Percentiles rank a stretch among this genome's conserved stretches.
Evolutionary conservation across 2,888 invertebrate genomes (phyloP).

Genomic region (Rambutsinella grinnellia): DNA sequence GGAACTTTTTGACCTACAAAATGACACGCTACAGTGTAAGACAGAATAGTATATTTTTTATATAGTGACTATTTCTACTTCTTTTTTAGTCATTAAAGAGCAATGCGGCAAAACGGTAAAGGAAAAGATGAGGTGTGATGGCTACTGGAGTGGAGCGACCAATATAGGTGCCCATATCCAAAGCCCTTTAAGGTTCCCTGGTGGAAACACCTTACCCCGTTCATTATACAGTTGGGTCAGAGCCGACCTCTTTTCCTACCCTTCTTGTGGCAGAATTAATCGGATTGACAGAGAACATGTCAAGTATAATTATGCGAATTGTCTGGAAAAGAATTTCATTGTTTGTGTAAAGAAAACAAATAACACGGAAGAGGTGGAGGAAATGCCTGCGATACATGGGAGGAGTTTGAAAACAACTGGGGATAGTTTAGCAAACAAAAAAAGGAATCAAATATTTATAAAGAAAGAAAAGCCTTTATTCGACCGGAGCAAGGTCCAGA

Average conservation of each 20-base stretch:
- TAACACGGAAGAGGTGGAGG: background rate
- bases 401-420: too few relatives aligned
- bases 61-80: too few relatives aligned
- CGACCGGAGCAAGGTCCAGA: background rate
- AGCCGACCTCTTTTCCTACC: conserved; percentile 21
- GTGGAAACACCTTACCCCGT: conserved; percentile 3
- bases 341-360: conserved; percentile 1
- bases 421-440: too few relatives aligned
- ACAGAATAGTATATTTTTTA: too few relatives aligned
- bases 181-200: conserved; percentile 23
- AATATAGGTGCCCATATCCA: background rate
- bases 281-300: background rate
- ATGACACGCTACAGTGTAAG: too few relatives aligned
- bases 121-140: conserved; percentile 9
- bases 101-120: conserved; percentile 10
- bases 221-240: conserved; percentile 8
- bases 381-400: too few relatives aligned
- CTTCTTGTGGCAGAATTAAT: conserved; percentile 21
- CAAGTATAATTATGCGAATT: conserved; percentile 9
- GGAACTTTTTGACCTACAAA: background rate
- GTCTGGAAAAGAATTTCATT: conserved; percentile 21
- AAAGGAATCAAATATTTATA: too few relatives aligned
- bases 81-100: background rate
- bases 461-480: too few relatives aligned
- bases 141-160: conserved; percentile 14